These are phyloP conservation scores for Crioceris asparagi DNA, from an alignment of 2,888 invertebrate species.

Conservation along the genomic window DNA sequence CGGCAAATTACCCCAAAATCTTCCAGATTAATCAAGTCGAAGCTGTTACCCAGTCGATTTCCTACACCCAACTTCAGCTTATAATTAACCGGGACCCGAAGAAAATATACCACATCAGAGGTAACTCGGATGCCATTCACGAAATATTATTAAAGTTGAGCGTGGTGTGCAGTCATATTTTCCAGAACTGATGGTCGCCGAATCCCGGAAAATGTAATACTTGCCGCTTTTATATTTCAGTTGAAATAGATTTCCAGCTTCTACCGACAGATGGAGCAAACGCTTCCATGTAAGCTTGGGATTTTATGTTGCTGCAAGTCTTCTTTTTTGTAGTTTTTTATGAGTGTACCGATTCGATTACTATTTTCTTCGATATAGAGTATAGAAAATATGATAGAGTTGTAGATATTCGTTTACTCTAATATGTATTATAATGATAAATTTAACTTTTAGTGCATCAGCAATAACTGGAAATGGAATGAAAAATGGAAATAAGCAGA, in stretches of 20 bases:
- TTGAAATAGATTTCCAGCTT: slow-evolving; percentile 1
- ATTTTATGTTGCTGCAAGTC: too few relatives aligned
- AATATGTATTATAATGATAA: too few relatives aligned
- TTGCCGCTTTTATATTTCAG: slow-evolving; percentile 8
- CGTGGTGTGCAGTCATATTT: slow-evolving; percentile 19
- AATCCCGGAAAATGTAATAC: slow-evolving; percentile 13
- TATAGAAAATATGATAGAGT: neutral
- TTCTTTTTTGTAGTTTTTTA: too few relatives aligned
- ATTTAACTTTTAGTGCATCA: too few relatives aligned
- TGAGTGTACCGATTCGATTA: too few relatives aligned
- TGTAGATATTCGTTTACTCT: neutral
- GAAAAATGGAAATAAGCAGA: too few relatives aligned
- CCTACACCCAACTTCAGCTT: neutral
- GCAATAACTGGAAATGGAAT: too few relatives aligned
- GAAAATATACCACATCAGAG: slow-evolving; percentile 16
- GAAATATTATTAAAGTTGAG: slow-evolving; percentile 21
- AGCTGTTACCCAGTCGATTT: too few relatives aligned
- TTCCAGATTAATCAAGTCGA: too few relatives aligned
- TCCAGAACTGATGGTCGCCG: slow-evolving; percentile 17
- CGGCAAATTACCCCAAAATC: too few relatives aligned
- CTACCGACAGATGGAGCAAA: slow-evolving; percentile 14
- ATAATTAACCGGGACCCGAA: slow-evolving; percentile 16
- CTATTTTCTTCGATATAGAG: slow-evolving; percentile 5
- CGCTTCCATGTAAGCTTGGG: too few relatives aligned
- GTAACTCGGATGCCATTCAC: slow-evolving; percentile 18